Base-by-base conservation (phyloP, 1,140 invertebrate genomes). In the Laupala kohalensis region DNA sequence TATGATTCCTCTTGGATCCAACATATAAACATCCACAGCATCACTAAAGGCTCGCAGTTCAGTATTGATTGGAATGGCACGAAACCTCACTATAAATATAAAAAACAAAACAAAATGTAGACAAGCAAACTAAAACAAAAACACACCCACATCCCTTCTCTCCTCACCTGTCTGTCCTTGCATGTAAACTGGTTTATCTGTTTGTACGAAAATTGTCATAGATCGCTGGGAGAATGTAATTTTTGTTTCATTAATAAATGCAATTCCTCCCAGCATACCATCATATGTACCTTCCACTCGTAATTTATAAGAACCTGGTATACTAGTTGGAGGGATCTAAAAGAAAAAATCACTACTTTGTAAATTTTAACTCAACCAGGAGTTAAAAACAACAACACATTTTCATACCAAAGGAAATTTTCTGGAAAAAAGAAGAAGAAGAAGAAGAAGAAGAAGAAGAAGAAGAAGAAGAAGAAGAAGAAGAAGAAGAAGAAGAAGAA, bases 131-230 rank as follows among this genome's bases (percentile, higher is more conserved):
- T 53, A 19, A 0, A 4, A 53, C 37, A 53, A 53, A 53, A 53
- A 6, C 19, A 53, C 9, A 53, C 37, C 19, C 37, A 53, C 37
- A 2, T 53, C 19, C 19, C 4, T 24, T 23, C 26, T 67, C 1
- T 9, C 63, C 23, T 63, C n/a, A 72, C 90, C 89, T 53, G 86
- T 93, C 79, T 97, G 92, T 3, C 93, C 90, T 80, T 97, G 95
- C 86, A 91, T 97, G 77, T 98, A 98, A 0, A 97, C 87, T 0
- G 95, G 95, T 79, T 97, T 97, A 78, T 98, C 94, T 70, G 94
- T 90, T 81, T 97, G 95, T 75, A 98, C 91, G 76, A 98, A 95
- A 74, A 98, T 93, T 0, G 95, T 95, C 91, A 96, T 94, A 6
- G 93, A 94, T n/a, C 92, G 81, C 76, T 92, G 90, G 0, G 91